Base-by-base conservation (phyloP, 2,888 invertebrate genomes). In the Diplolepis rosae region DNA sequence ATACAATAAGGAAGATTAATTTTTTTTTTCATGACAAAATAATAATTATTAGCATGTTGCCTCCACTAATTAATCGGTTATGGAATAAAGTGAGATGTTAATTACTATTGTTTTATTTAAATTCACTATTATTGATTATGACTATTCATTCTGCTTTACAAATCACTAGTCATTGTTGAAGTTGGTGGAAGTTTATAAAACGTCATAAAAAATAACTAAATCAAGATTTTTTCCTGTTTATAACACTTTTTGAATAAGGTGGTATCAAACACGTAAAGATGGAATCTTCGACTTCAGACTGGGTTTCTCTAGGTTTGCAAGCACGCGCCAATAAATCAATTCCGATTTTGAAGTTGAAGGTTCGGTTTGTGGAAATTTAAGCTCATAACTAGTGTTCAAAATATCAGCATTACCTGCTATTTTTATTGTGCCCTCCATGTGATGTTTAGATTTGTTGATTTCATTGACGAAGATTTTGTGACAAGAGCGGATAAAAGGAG, bases 371-470 rank as follows among this genome's bases (percentile, higher is more conserved):
- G n/a, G n/a, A n/a, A n/a, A n/a, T n/a, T n/a, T n/a, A n/a, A n/a
- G n/a, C n/a, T n/a, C n/a, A 32, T 61, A 61, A 4, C n/a, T 5
- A 24, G 24, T 39, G 6, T 61, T 24, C 35, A 61, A 35, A 39
- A 61, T 61, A n/a, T n/a, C 35, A 32, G 32, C 35, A 13, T 56
- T 56, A 61, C 61, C 61, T 61, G 61, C 61, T n/a, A 22, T 35
- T 24, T 24, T 61, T 22, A 61, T 39, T 35, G 24, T 24, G n/a
- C 39, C 39, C 7, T 61, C 61, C 11, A 39, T 22, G 35, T 61
- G 61, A 1, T 6, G n/a, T 39, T 61, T 22, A 39, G 61, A 61
- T 61, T 61, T 61, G 13, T 61, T 39, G 11, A 61, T 7, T 61
- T 61, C 61, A 39, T 35, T 35, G 6, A 24, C 35, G 18, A 61